Conservation (phyloP, 92 coral and sea anemone genomes). For the Siderastrea siderea region DNA sequence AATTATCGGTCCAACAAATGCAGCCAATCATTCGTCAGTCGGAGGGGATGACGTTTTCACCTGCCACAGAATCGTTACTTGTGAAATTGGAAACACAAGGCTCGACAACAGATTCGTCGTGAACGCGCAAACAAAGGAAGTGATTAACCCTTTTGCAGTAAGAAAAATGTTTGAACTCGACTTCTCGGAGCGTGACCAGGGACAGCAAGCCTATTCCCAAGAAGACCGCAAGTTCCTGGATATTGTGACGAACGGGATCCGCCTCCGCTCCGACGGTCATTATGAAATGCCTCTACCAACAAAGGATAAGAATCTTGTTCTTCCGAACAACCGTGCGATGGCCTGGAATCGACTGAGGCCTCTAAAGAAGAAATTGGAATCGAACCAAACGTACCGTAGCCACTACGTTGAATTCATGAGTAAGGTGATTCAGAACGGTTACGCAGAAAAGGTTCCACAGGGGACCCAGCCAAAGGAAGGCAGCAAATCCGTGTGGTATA, state of each 20-base stretch:
- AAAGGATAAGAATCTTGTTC: background rate
- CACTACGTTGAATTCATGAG: conserved; percentile 65
- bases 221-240: conserved; percentile 59
- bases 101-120: background rate
- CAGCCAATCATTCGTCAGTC: background rate
- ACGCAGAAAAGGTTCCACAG: conserved; percentile 58
- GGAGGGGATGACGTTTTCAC: conserved; percentile 15
- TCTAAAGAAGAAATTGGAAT: conserved; percentile 31
- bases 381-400: background rate
- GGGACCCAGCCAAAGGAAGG: background rate
- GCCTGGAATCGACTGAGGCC: conserved; percentile 53
- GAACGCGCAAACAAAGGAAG: conserved; percentile 34
- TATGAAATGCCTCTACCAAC: conserved; percentile 70
- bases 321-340: conserved; percentile 62
- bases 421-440: conserved; percentile 32
- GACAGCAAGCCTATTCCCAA: conserved; percentile 37
- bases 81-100: conserved; percentile 9
- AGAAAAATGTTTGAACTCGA: conserved; percentile 39
- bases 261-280: conserved; percentile 33
- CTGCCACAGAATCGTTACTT: conserved; percentile 21
- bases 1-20: conserved; percentile 53
- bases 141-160: conserved; percentile 33
- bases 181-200: conserved; percentile 9
- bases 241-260: conserved; percentile 38
- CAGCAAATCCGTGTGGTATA: conserved; percentile 10